Base-by-base conservation (phyloP, 2,797 vertebrate species). In the Neomorphus geoffroyi region DNA sequence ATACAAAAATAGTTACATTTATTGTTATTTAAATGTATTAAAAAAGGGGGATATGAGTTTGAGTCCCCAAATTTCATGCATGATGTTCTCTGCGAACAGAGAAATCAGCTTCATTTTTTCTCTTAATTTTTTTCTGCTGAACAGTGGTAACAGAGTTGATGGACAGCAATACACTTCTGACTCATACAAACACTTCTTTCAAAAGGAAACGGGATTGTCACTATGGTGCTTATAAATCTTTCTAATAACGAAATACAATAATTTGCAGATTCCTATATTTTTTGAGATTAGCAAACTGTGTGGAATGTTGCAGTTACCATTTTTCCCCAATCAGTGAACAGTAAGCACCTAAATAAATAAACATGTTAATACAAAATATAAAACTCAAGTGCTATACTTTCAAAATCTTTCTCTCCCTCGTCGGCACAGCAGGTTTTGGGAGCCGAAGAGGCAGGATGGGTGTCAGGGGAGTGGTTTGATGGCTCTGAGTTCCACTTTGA, bases 41-140 rank as follows among this genome's bases (percentile, higher is more conserved):
- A 66, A 77, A 77, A 77, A 18, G 72, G 19, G 8, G 5, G 4
- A 7, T 26, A 35, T 21, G 2, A 50, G 5, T 75, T 58, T 28
- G 3, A 7, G 11, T 22, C 13, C 21, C 9, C 11, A 60, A 46
- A 85, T 54, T 46, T 17, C 0, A 2, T 32, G 13, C 0, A 2
- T 32, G 13, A 62, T 2, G 3, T 50, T 81, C 11, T 69, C 19
- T 57, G 10, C 10, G 54, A 80, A 50, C 27, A 43, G n/a, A 64
- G 3, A 67, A 62, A 41, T 50, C 30, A 35, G 21, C 16, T 73
- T 67, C 0, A 6, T 7, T 18, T 48, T 80, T 35, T 61, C 32
- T 54, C 32, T 43, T 64, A 7, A 10, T n/a, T 54, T 66, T 72
- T 82, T 70, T 15, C 15, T 57, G 65, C 21, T 53, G 35, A 54